Base-by-base conservation (phyloP, 2,113 vertebrate genomes). In the Cyrtonyx montezumae region DNA sequence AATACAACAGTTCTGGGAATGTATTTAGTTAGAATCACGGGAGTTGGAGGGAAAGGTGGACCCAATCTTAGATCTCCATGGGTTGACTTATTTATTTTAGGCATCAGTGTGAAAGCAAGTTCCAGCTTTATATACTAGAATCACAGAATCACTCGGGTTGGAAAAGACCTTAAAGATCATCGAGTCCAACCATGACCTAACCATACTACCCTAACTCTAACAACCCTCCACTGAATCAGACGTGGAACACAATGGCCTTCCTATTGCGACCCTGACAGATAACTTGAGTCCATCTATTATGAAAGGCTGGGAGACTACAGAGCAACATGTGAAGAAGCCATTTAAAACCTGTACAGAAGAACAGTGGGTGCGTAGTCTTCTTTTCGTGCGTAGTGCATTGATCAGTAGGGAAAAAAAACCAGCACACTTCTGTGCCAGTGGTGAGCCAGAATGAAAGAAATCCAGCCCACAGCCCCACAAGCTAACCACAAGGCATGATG, bases 341-440 rank as follows among this genome's bases (percentile, higher is more conserved):
- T 95, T 93, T 77, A 67, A 92, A 91, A 93, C 42, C 69, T 53
- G 76, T 43, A 68, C 78, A 76, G 76, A n/a, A 87, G 71, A 88
- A 71, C 63, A 84, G 83, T 5, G 2, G 73, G 69, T 10, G 82
- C 63, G 40, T 30, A 22, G 16, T 20, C 43, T 77, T 90, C 82
- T 81, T 88, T 75, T 66, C 74, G 74, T 58, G 37, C 13, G 90
- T 77, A 71, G 71, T 92, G 45, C 49, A 48, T 65, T 51, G 36
- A 93, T 55, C 58, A 56, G 37, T 48, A 84, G 46, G 66, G 37
- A 95, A 34, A 95, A 67, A 76, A 91, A 94, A 90, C 90, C 7
- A 85, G 71, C 68, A 16, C 67, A 70, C 73, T 76, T 66, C 69
- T 51, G 66, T 89, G 85, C 55, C 78, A 49, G 23, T 14, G 69